phyloP scores from a whole-genome alignment of 2,888 invertebrate genomes.

The Latrodectus elegans region DNA sequence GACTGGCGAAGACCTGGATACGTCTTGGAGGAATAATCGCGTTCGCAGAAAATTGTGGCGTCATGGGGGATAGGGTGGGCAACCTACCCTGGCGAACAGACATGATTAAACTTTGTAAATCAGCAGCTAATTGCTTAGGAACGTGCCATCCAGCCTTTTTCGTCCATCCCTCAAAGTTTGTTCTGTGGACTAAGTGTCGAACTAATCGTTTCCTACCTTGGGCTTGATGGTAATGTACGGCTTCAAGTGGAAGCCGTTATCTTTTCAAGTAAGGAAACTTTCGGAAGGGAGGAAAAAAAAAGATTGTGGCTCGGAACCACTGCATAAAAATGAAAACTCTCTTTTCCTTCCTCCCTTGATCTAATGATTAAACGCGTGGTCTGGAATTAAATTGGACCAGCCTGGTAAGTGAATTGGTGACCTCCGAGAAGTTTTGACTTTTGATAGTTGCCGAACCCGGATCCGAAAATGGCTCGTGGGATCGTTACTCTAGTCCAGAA shows the following conservation, averaged over 20 bases:
- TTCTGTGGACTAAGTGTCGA: conserved; percentile 64
- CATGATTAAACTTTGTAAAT: conserved; percentile 70
- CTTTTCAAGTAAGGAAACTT: conserved; percentile 41
- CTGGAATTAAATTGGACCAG: conserved; percentile 56
- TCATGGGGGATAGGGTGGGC: conserved; percentile 7
- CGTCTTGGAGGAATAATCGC: conserved; percentile 48
- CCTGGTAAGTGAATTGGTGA: neutral
- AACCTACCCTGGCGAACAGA: conserved; percentile 22
- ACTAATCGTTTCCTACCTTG: conserved; percentile 55
- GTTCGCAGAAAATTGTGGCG: neutral
- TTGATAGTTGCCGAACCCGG: neutral
- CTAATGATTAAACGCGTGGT: conserved; percentile 65
- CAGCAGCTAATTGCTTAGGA: conserved; percentile 68
- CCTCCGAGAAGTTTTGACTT: conserved; percentile 16
- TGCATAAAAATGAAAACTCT: conserved; percentile 43
- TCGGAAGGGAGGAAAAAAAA: conserved; percentile 12
- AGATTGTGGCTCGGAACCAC: conserved; percentile 8
- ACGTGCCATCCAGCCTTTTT: conserved; percentile 61
- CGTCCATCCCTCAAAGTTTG: conserved; percentile 68
- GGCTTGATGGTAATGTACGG: conserved; percentile 59
- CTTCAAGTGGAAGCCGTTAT: conserved; percentile 16
- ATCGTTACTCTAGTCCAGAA: neutral
- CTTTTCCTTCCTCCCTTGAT: conserved; percentile 21
- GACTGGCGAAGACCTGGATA: conserved; percentile 28
- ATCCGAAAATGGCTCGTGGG: conserved; percentile 6